phyloP scores from a whole-genome alignment of 2,888 invertebrate genomes.

The Ecdyonurus torrentis region DNA sequence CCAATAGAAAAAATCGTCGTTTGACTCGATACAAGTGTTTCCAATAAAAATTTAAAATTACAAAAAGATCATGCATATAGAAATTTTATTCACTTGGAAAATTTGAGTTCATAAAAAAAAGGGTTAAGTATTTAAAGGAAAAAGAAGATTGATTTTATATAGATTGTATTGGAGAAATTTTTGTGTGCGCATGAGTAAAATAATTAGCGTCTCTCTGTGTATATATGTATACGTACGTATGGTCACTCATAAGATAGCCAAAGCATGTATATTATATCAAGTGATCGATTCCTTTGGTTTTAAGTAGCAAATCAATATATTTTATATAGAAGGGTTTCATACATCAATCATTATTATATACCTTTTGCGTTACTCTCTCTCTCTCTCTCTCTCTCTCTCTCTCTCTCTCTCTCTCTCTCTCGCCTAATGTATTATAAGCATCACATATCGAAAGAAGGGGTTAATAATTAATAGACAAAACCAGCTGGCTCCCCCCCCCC shows the following conservation, averaged over 20 bases:
- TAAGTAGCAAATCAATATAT: too few relatives aligned
- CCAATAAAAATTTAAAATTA: too few relatives aligned
- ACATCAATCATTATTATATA: neutral
- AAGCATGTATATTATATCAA: neutral
- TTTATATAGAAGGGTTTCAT: neutral
- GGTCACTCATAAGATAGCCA: neutral
- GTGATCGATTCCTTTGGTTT: slow-evolving; percentile 2
- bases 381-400: neutral
- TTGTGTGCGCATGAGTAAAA: slow-evolving; percentile 1
- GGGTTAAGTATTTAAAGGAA: neutral
- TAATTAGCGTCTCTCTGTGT: neutral
- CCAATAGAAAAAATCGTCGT: too few relatives aligned
- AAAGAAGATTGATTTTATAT: neutral
- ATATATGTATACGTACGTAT: neutral
- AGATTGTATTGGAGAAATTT: neutral
- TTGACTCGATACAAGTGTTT: too few relatives aligned
- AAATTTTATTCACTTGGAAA: too few relatives aligned
- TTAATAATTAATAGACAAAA: neutral
- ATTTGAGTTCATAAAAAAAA: too few relatives aligned
- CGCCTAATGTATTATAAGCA: too few relatives aligned
- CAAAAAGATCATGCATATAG: too few relatives aligned
- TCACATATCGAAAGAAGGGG: neutral
- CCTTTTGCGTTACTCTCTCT: too few relatives aligned
- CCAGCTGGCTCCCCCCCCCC: neutral
- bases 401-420: neutral